Percentiles rank a stretch among this genome's conserved stretches.
Evolutionary conservation across 2,113 vertebrate genomes (phyloP).

Genomic region (Monopterus albus): DNA sequence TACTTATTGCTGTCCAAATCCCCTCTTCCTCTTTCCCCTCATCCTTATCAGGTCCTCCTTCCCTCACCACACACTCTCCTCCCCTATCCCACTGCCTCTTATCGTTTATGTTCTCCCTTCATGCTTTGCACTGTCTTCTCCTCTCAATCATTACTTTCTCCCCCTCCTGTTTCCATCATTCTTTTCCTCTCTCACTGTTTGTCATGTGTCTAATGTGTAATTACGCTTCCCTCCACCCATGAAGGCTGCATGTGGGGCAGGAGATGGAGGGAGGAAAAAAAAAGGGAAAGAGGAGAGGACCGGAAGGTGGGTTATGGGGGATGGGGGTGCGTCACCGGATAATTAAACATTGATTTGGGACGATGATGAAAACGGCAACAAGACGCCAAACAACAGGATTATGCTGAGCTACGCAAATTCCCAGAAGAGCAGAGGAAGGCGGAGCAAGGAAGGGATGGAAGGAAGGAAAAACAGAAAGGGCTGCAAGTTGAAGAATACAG

Average conservation of each 20-base stretch:
- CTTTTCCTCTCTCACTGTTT: neutral
- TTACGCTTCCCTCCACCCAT: constrained; percentile 39
- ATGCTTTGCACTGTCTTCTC: constrained; percentile 1
- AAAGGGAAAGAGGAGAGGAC: neutral
- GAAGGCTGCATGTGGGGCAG: constrained; percentile 3
- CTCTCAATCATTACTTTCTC: neutral
- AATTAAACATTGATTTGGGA: constrained; percentile 81
- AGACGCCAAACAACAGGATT: constrained; percentile 60
- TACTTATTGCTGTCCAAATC: constrained; percentile 59
- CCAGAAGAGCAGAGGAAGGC: neutral
- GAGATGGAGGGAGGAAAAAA: neutral
- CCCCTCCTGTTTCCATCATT: neutral
- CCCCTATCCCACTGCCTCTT: constrained; percentile 24
- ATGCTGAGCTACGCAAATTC: constrained; percentile 58
- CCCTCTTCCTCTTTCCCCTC: constrained; percentile 30
- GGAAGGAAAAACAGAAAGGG: neutral
- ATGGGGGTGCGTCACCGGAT: constrained; percentile 45
- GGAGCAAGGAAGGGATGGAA: neutral
- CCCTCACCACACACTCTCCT: neutral
- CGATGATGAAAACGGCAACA: constrained; percentile 69
- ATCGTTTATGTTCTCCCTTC: constrained; percentile 11
- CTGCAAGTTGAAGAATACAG: neutral
- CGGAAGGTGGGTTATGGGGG: too few relatives aligned
- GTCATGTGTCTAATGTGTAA: constrained; percentile 45
- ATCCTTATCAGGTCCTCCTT: constrained; percentile 22